Evolutionary conservation across 2,797 vertebrate genomes (phyloP).

Genomic region (Danio albolineatus): DNA sequence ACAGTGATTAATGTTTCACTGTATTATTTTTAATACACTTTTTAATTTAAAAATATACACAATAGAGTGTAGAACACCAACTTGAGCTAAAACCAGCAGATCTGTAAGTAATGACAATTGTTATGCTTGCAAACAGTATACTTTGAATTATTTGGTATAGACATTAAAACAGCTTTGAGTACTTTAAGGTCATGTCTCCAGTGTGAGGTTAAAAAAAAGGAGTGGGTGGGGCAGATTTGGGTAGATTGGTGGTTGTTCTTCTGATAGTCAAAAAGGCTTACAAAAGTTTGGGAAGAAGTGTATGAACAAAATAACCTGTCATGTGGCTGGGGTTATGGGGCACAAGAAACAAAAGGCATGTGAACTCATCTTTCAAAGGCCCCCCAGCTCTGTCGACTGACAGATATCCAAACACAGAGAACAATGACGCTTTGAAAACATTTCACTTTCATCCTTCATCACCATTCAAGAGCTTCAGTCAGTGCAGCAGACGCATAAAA

Average conservation of each 20-base stretch:
- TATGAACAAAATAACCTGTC: constrained; percentile 62
- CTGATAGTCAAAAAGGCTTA: constrained; percentile 56
- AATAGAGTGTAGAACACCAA: background rate
- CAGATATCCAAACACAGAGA: constrained; percentile 71
- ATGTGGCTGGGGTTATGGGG: constrained; percentile 72
- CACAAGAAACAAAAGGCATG: constrained; percentile 72
- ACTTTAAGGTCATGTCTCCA: background rate
- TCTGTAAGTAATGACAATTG: background rate
- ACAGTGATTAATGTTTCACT: too few relatives aligned
- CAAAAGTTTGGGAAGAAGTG: constrained; percentile 65
- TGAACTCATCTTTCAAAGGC: constrained; percentile 62
- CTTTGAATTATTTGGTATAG: too few relatives aligned
- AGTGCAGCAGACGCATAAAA: background rate
- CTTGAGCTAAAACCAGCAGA: background rate
- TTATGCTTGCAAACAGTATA: background rate
- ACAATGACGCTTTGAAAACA: constrained; percentile 75
- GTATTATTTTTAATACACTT: too few relatives aligned
- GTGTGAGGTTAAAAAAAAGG: background rate
- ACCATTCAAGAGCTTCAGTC: constrained; percentile 54
- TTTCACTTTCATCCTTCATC: constrained; percentile 67
- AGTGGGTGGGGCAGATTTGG: background rate
- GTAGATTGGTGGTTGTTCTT: constrained; percentile 51
- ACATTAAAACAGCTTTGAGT: background rate
- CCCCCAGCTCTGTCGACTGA: constrained; percentile 11
- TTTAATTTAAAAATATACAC: too few relatives aligned